Percentiles rank a stretch among this genome's conserved stretches.
Conservation (phyloP, 2,888 invertebrate genomes). For the Andrena flavipes region DNA sequence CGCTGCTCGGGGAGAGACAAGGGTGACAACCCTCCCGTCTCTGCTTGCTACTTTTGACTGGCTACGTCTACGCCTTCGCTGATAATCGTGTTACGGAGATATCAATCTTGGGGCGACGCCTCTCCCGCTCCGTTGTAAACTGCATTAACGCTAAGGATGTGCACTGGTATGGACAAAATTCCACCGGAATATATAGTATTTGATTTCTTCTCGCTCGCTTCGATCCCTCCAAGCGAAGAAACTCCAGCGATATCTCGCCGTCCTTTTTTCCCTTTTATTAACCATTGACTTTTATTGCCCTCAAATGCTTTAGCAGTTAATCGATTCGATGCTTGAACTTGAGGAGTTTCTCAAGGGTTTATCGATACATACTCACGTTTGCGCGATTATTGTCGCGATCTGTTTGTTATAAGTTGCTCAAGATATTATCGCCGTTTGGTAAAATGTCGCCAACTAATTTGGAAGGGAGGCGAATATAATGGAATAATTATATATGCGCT, state of each 20-base stretch:
- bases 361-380: neutral
- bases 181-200: neutral
- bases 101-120: slow-evolving; percentile 72
- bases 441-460: neutral
- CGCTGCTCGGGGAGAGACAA: slow-evolving; percentile 79
- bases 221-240: slow-evolving; percentile 15
- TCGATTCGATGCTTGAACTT: too few species aligned
- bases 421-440: neutral
- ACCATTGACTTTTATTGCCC: too few species aligned
- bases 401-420: neutral
- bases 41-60: slow-evolving; percentile 78
- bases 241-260: neutral
- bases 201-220: neutral
- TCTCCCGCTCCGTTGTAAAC: slow-evolving; percentile 52
- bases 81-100: slow-evolving; percentile 77
- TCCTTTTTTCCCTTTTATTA: too few species aligned
- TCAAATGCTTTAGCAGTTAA: too few species aligned
- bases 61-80: slow-evolving; percentile 78
- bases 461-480: neutral
- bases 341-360: neutral
- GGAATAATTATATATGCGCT: neutral
- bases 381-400: neutral
- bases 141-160: slow-evolving; percentile 64
- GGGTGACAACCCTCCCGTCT: slow-evolving; percentile 81
- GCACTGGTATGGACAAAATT: slow-evolving; percentile 5